Conservation (phyloP, 1,140 invertebrate genomes). For the Hesperophylax magnus region DNA sequence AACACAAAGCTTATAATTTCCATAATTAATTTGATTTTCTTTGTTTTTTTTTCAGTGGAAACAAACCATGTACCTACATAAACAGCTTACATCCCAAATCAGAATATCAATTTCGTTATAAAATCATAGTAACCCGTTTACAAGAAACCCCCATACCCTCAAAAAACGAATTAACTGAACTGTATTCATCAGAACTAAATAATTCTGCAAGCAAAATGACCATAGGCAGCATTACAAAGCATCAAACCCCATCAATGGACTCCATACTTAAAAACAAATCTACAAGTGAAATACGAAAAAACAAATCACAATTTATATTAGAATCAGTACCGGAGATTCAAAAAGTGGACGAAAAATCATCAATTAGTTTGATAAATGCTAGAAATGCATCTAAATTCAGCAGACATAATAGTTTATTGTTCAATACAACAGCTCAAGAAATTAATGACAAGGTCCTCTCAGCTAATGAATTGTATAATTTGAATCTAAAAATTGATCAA, state of each 20-base stretch:
- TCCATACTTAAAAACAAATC: background rate
- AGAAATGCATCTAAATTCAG: no score
- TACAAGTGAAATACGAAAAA: background rate
- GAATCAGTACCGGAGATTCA: background rate
- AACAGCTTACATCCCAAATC: constrained; percentile 12
- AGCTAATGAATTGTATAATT: no score
- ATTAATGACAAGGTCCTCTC: no score
- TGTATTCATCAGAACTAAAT: background rate
- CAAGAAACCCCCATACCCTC: background rate
- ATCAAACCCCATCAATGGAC: background rate
- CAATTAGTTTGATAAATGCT: no score
- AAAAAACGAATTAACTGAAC: background rate
- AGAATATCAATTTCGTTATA: background rate
- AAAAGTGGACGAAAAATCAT: no score
- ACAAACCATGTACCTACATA: background rate
- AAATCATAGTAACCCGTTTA: background rate
- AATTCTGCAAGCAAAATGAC: background rate
- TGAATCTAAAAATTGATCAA: no score
- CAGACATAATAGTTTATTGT: background rate
- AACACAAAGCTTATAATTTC: no score
- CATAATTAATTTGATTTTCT: no score
- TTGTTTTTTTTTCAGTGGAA: constrained; percentile 20
- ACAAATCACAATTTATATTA: background rate
- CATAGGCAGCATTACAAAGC: background rate
- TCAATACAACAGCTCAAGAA: background rate